Base-by-base conservation (phyloP, 2,113 vertebrate species). In the Castor canadensis region DNA sequence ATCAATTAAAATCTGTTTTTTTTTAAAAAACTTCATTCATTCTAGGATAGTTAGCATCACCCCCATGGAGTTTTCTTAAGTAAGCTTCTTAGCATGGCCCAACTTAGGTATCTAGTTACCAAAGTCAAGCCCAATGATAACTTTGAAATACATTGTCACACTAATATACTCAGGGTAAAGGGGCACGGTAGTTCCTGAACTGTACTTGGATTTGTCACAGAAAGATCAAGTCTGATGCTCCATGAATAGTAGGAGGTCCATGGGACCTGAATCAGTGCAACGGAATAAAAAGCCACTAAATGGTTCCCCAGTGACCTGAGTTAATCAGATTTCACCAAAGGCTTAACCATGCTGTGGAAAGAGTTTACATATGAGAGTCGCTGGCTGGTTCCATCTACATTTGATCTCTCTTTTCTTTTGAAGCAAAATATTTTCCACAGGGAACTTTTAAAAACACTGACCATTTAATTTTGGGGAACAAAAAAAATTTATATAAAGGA, bases 331-430 rank as follows among this genome's bases (percentile, higher is more conserved):
- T 86, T 97, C 69, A 85, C 64, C 91, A 80, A 95, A 93, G 49
- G 64, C 80, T 85, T 95, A 91, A 94, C 88, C 85, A 93, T 15
- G 24, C 72, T 88, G 82, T 91, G 69, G 85, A 89, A 90, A 95
- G 86, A 82, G 76, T 94, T 92, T 81, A 43, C 67, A 93, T 73
- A 83, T 94, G 92, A 76, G 85, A 80, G 67, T 93, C 13, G 1
- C 69, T 79, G 87, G 92, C 40, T 94, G 88, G 66, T 60, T 89
- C 64, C 22, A 20, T 94, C 82, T 91, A 96, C 45, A 87, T 87
- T 96, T 98, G 89, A 96, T 95, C 87, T 93, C 92, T 94, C n/a
- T 93, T 95, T 79, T 94, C 56, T 89, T 97, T 89, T 97, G 90
- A 98, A 97, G 91, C 85, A 92, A 92, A 60, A 17, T 91, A 79